Percentiles rank a stretch among this genome's conserved stretches.
Conservation (phyloP, 2,888 invertebrate genomes). For the Itoplectis maculator region DNA sequence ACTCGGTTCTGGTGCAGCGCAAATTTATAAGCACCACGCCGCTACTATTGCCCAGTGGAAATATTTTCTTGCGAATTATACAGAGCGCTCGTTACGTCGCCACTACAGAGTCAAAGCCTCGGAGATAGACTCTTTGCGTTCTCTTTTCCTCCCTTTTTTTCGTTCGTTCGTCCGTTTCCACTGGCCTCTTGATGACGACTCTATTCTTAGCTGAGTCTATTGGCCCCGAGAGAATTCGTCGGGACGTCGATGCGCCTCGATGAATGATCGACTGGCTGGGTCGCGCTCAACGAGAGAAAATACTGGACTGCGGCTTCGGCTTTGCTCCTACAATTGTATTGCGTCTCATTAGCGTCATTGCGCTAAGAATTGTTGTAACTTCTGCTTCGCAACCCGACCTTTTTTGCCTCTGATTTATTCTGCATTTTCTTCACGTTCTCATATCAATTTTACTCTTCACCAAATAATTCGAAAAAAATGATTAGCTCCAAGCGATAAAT, state of each 20-base stretch:
- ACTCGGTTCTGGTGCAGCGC: conserved; percentile 9
- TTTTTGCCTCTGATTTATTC: too few species aligned
- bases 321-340: neutral
- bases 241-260: conserved; percentile 48
- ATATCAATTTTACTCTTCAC: too few species aligned
- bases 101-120: conserved; percentile 50
- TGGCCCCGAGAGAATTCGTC: conserved; percentile 62
- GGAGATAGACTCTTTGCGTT: conserved; percentile 44
- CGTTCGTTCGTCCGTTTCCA: conserved; percentile 38
- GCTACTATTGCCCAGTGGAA: conserved; percentile 35
- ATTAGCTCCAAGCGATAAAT: too few species aligned
- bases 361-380: too few species aligned
- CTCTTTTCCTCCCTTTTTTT: conserved; percentile 36
- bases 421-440: too few species aligned
- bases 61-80: conserved; percentile 64
- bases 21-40: conserved; percentile 39
- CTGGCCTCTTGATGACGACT: conserved; percentile 57
- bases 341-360: neutral
- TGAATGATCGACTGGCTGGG: conserved; percentile 50
- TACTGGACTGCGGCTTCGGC: neutral
- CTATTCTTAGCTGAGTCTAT: conserved; percentile 69
- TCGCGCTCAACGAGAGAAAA: conserved; percentile 24
- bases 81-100: conserved; percentile 60
- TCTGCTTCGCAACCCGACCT: too few species aligned
- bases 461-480: too few species aligned